Base-by-base conservation (phyloP, 2,113 vertebrate genomes). In the Noturus placidus region DNA sequence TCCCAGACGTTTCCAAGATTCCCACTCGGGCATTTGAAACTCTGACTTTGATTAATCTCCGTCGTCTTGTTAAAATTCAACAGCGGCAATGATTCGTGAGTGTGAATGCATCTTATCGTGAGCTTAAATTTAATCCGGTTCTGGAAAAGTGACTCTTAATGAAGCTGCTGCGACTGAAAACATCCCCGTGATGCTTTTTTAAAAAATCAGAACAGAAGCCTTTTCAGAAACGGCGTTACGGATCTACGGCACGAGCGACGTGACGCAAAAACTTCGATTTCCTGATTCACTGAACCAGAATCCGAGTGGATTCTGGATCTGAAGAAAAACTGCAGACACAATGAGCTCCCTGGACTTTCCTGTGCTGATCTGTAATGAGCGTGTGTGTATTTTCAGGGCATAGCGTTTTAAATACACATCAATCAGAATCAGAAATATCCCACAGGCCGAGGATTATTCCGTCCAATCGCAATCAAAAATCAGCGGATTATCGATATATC, bases 101-200 rank as follows among this genome's bases (percentile, higher is more conserved):
- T 22, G 6, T 1, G 19, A 13, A 22, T 4, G 52, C 9, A 5
- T 80, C 54, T 80, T 35, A 57, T 57, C 17, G 20, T 50, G 25
- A 35, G n/a, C 19, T 57, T 80, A 57, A 57, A 19, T 22, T 80
- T 33, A 80, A 80, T 80, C n/a, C 54, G 25, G 52, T 80, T 57
- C 30, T 80, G 78, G 52, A 57, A 77, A 80, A 57, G 78, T 10
- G 19, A 80, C 17, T 57, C 78, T 57, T 11, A 80, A 80, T 57
- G 77, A 50, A 78, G 76, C 14, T 17, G 13, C 50, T 25, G 35
- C 8, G 22, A 11, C 35, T 74, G 70, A 74, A 74, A 74, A 74
- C 35, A 42, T 20, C 7, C 25, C 0, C 46, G 8, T n/a, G 46
- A 52, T 0, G 0, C 46, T 52, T 77, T 76, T n/a, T 17, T 6